Percentiles rank a stretch among this genome's conserved stretches.
Conservation (phyloP, 2,888 invertebrate species). For the Perithous albicinctus region DNA sequence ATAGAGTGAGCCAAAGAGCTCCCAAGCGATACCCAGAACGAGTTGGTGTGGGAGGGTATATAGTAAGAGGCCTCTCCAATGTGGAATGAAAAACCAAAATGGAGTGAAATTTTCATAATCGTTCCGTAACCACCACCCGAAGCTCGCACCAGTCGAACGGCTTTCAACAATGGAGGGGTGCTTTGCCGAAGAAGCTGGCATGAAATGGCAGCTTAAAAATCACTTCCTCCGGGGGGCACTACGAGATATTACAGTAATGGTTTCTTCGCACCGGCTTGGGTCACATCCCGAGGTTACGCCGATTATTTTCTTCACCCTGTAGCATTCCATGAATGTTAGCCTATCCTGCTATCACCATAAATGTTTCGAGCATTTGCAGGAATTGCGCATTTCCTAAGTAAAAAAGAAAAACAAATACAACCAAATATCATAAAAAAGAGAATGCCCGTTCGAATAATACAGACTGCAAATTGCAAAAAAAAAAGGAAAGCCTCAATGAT, state of each 20-base stretch:
- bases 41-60: constrained; percentile 17
- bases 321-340: background rate
- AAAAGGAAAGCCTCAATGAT: too few species aligned
- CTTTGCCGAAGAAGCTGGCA: constrained; percentile 75
- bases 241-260: constrained; percentile 76
- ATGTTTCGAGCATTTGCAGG: background rate
- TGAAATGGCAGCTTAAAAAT: constrained; percentile 78
- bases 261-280: constrained; percentile 37
- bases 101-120: constrained; percentile 78
- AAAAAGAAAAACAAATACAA: constrained; percentile 9
- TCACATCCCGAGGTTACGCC: constrained; percentile 26
- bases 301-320: constrained; percentile 22
- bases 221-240: constrained; percentile 72
- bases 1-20: constrained; percentile 28
- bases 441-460: background rate
- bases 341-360: background rate
- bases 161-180: constrained; percentile 65
- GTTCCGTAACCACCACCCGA: constrained; percentile 64
- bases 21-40: background rate
- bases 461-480: background rate
- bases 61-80: constrained; percentile 44
- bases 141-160: constrained; percentile 34
- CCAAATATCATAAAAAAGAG: background rate
- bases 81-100: constrained; percentile 70
- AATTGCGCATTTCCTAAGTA: background rate